Conservation (phyloP, 1,140 invertebrate genomes). For the Calliphora vicina region DNA sequence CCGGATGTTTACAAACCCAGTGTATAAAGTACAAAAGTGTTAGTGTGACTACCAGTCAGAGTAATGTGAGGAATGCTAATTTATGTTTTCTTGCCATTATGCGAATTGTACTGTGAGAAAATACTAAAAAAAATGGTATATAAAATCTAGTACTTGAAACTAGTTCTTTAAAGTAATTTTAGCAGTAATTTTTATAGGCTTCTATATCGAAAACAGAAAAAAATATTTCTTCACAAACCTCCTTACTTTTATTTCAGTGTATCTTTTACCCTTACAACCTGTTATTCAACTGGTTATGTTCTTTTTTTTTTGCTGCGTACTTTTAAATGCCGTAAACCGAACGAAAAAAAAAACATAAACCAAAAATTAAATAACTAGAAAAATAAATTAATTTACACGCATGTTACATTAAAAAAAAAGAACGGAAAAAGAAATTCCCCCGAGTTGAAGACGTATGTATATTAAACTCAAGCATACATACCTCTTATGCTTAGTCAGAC, state of each 20-base stretch:
- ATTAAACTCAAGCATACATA: background rate
- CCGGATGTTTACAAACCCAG: too few species aligned
- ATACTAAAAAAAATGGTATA: too few species aligned
- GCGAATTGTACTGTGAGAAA: too few species aligned
- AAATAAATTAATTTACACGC: slow-evolving; percentile 8
- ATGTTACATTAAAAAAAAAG: background rate
- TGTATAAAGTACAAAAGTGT: background rate
- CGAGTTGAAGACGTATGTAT: background rate
- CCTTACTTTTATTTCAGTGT: too few species aligned
- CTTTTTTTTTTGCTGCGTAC: background rate
- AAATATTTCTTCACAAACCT: too few species aligned
- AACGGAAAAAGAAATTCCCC: background rate
- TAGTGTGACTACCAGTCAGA: background rate
- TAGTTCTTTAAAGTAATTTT: too few species aligned
- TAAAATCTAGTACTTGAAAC: too few species aligned
- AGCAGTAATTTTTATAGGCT: too few species aligned
- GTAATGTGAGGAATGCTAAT: background rate
- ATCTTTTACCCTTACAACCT: background rate
- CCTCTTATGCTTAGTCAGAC: background rate
- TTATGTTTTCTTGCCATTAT: too few species aligned
- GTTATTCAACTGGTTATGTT: background rate
- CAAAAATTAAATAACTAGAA: background rate
- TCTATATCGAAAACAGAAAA: too few species aligned
- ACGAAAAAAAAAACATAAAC: background rate
- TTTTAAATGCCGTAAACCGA: background rate